Base-by-base conservation (phyloP, 2,797 vertebrate species). In the Aplochiton taeniatus region DNA sequence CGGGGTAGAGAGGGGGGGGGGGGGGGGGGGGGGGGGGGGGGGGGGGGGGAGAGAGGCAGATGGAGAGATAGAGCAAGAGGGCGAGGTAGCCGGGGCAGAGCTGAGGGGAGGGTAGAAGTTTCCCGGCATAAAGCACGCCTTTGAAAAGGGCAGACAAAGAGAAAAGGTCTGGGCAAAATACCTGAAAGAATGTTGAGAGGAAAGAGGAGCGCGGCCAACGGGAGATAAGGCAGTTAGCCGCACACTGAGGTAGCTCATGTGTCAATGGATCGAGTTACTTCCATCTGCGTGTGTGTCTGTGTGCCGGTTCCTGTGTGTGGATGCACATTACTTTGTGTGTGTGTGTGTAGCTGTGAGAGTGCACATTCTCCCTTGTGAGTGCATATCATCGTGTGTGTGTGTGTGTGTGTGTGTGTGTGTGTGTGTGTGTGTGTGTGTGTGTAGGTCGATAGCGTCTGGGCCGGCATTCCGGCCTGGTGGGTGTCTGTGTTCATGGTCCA, bases 151-250 rank as follows among this genome's bases (percentile, higher is more conserved):
- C 81, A 89, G 83, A 90, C 88, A 89, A 90, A 89, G 86, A 84
- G 86, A 89, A 90, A 90, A 90, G 85, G 89, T 89, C 90, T 88
- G 72, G 62, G 85, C 87, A 87, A 90, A 91, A 91, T 90, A 91
- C 89, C 89, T 88, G 87, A 88, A 91, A 90, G 89, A 92, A 91
- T 91, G 90, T 85, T 74, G 84, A 88, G 87, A 90, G 88, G 87
- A 88, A 86, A 89, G 83, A 86, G 85, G 85, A 91, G 86, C 83
- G 60, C 76, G 77, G 86, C 84, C 83, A 87, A 77, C 73, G 77
- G 78, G 84, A 90, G 89, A 90, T 90, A 90, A 92, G 87, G 85
- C 88, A 81, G 84, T 89, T 88, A 90, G 87, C 85, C 63, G 72
- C 88, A 87, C 87, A 89, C 82, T 73, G 78, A 85, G 85, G 75